A percentile compares a stretch with the other conserved stretches of the same genome.
These are phyloP conservation scores for Rhopalosiphum nymphaeae DNA, from an alignment of 2,888 invertebrate genomes.

Conservation along the genomic window DNA sequence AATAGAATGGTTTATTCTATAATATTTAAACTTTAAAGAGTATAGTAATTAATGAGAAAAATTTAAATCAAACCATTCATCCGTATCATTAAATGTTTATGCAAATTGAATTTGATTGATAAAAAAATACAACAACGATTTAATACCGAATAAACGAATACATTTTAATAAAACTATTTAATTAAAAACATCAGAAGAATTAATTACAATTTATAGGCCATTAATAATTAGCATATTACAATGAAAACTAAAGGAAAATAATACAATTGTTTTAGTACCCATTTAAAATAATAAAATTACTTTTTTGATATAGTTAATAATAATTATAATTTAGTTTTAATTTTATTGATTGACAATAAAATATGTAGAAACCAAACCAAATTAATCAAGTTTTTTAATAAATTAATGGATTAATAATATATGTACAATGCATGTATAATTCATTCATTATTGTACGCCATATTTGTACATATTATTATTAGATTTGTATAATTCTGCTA, in stretches of 20 bases:
- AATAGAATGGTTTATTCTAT: background rate
- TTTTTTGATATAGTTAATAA: background rate
- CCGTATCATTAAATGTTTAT: slow-evolving; percentile 11
- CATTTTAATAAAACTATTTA: background rate
- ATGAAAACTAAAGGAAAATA: background rate
- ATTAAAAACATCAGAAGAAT: background rate
- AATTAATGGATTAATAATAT: background rate
- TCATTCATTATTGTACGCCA: too few species aligned
- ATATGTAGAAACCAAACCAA: background rate
- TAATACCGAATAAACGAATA: background rate
- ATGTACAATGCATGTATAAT: background rate
- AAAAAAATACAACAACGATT: background rate
- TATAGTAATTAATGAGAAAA: background rate
- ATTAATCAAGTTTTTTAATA: background rate
- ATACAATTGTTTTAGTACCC: background rate
- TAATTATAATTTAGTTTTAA: slow-evolving; percentile 13
- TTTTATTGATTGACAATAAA: background rate
- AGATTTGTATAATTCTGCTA: background rate
- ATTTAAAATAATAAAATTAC: background rate
- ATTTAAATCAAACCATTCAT: background rate
- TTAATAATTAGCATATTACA: background rate
- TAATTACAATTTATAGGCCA: background rate
- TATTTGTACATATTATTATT: background rate
- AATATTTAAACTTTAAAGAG: background rate
- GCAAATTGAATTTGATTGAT: background rate